Evolutionary conservation across 53 echinoderm and acorn worm genomes (phyloP).

Genomic region (Arbacia lixula): DNA sequence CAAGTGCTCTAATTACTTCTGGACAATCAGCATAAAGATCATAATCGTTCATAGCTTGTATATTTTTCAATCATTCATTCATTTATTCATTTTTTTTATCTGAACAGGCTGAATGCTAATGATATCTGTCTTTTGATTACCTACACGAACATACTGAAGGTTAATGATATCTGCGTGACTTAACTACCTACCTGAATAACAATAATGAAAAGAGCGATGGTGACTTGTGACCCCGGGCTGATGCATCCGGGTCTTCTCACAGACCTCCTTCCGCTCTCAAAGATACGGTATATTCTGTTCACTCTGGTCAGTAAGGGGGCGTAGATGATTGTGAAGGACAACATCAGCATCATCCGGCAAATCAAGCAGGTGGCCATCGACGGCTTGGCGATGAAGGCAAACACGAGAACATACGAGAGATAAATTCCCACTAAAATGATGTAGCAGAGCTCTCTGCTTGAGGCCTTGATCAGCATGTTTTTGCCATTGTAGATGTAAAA

Average conservation of each 20-base stretch:
- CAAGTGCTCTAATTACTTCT: no score
- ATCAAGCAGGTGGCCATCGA: constrained; percentile 19
- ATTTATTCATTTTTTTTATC: no score
- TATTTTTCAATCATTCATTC: no score
- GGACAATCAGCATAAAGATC: no score
- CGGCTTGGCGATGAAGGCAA: constrained; percentile 37
- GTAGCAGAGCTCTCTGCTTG: constrained; percentile 69
- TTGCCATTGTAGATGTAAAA: constrained; percentile 57
- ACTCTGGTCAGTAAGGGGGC: constrained; percentile 58
- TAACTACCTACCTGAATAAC: constrained; percentile 56
- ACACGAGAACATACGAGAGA: constrained; percentile 56
- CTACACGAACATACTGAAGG: no score
- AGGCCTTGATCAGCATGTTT: constrained; percentile 72
- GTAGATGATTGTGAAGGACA: constrained; percentile 56
- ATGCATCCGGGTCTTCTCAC: constrained; percentile 51
- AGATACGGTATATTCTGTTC: constrained; percentile 81
- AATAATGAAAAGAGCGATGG: constrained; percentile 39
- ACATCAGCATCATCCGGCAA: constrained; percentile 25
- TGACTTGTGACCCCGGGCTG: constrained; percentile 60
- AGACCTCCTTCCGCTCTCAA: constrained; percentile 30
- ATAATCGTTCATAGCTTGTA: no score
- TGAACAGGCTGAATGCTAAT: no score
- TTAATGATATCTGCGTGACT: no score
- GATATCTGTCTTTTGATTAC: no score
- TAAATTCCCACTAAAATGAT: constrained; percentile 59